Conservation (phyloP, 2,797 vertebrate species). For the Scarus forsteni region DNA sequence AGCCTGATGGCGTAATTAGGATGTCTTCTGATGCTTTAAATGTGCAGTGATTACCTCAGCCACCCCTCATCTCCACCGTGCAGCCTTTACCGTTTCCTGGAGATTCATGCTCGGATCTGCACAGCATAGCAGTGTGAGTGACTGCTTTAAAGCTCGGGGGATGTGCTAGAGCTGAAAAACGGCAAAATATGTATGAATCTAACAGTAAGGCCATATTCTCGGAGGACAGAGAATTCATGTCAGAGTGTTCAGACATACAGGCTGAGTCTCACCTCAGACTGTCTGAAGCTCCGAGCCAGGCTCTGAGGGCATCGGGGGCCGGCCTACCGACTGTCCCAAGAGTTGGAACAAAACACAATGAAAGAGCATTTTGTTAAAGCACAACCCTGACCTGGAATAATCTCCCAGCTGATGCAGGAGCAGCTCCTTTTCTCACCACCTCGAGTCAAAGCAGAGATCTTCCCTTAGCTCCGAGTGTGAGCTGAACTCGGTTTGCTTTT, state of each 20-base stretch:
- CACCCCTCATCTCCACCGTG: slow-evolving; percentile 16
- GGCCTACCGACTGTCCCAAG: too few relatives aligned
- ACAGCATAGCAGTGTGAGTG: slow-evolving; percentile 14
- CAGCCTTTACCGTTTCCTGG: slow-evolving; percentile 33
- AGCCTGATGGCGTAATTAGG: slow-evolving; percentile 39
- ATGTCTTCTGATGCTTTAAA: slow-evolving; percentile 24
- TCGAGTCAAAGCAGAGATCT: too few relatives aligned
- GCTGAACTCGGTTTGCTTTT: too few relatives aligned
- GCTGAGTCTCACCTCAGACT: slow-evolving; percentile 3
- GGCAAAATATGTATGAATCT: slow-evolving; percentile 16
- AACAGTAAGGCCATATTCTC: slow-evolving; percentile 12
- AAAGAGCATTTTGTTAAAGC: too few relatives aligned
- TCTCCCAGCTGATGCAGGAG: too few relatives aligned
- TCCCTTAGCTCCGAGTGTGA: too few relatives aligned
- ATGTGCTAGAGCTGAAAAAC: slow-evolving; percentile 6
- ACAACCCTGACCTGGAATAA: too few relatives aligned
- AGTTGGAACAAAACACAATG: too few relatives aligned
- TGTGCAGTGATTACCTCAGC: slow-evolving; percentile 21
- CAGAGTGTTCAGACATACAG: slow-evolving; percentile 22
- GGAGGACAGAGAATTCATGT: slow-evolving; percentile 2
- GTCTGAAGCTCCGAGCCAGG: too few relatives aligned
- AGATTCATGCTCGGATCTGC: slow-evolving; percentile 20
- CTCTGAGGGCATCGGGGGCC: too few relatives aligned
- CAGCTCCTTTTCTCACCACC: too few relatives aligned
- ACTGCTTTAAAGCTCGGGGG: slow-evolving; percentile 20